Base-by-base conservation (phyloP, 1,140 invertebrate species). In the Zaprionus gabonicus region DNA sequence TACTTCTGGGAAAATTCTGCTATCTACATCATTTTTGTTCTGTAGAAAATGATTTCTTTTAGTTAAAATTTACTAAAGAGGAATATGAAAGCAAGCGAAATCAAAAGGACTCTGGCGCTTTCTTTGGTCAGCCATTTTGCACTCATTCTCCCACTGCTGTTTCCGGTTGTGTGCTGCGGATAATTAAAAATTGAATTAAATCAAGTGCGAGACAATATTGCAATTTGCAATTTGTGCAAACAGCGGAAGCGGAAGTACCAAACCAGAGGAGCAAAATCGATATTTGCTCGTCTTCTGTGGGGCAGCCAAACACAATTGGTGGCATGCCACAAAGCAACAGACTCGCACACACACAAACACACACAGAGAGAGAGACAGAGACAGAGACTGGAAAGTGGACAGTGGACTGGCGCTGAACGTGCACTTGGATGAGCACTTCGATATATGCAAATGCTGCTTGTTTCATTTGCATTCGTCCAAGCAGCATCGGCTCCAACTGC, bases 381-480 rank as follows among this genome's bases (percentile, higher is more conserved):
- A n/a, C n/a, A 20, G 20, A 20, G 20, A 20, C 20, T 20, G 20
- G 20, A 20, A 2, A 23, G 20, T 44, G 58, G 59, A 49, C 64
- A 41, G 13, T 49, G 56, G 59, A 25, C 58, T 38, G 59, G n/a
- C 25, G 20, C 23, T 62, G 59, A 27, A 46, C 25, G 38, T 62
- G 58, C 67, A 28, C 77, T 79, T 62, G 53, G 38, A 44, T 67
- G 74, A 58, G 34, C 63, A 66, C 69, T 72, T 80, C 76, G 69
- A 80, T 81, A 58, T 82, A 86, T 86, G 83, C 73, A 87, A 87
- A 88, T 86, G 66, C 51, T 27, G 20, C 63, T 67, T 31, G 83
- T 78, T 82, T 77, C 64, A 87, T 87, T 87, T 88, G 84, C 84
- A 87, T 88, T 71, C 65, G 76, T 66, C 81, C 74, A n/a, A 51